phyloP scores from a whole-genome alignment of 2,888 invertebrate species.

The Latrodectus elegans region DNA sequence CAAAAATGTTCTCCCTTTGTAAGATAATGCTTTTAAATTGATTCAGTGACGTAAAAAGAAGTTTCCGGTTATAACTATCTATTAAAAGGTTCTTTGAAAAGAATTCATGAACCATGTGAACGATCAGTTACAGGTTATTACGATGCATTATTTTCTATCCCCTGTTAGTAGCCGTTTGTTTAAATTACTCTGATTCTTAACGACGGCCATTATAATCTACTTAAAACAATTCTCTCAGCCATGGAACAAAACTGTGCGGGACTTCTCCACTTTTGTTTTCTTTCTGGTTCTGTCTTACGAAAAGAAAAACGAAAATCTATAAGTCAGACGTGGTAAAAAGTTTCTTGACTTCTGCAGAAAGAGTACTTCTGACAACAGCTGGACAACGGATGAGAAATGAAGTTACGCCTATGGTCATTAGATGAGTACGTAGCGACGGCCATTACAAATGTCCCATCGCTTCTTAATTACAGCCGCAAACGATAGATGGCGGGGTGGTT shows the following conservation, averaged over 20 bases:
- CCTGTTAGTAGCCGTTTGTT: neutral
- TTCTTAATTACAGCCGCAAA: slow-evolving; percentile 8
- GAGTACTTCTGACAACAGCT: slow-evolving; percentile 27
- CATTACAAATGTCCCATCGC: slow-evolving; percentile 27
- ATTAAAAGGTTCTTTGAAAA: neutral
- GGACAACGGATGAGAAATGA: slow-evolving; percentile 13
- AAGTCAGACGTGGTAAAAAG: neutral
- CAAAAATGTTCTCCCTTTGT: too few species aligned
- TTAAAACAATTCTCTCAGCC: slow-evolving; percentile 3
- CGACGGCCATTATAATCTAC: slow-evolving; percentile 1
- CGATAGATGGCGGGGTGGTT: neutral
- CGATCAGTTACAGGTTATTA: slow-evolving; percentile 1
- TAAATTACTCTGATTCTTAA: neutral
- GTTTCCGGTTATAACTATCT: too few species aligned
- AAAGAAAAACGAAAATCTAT: neutral
- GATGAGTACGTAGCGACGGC: slow-evolving; percentile 11
- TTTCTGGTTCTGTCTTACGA: slow-evolving; percentile 1
- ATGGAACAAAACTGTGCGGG: neutral
- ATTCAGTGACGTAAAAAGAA: too few species aligned
- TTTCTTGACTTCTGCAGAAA: neutral
- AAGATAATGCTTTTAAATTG: too few species aligned
- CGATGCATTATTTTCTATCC: neutral
- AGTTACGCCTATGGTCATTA: slow-evolving; percentile 15
- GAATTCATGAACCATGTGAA: neutral
- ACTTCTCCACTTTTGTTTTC: neutral